A percentile compares a stretch with the other conserved stretches of the same genome.
Conservation (phyloP, 2,888 invertebrate genomes). For the Rhaphigaster nebulosa region DNA sequence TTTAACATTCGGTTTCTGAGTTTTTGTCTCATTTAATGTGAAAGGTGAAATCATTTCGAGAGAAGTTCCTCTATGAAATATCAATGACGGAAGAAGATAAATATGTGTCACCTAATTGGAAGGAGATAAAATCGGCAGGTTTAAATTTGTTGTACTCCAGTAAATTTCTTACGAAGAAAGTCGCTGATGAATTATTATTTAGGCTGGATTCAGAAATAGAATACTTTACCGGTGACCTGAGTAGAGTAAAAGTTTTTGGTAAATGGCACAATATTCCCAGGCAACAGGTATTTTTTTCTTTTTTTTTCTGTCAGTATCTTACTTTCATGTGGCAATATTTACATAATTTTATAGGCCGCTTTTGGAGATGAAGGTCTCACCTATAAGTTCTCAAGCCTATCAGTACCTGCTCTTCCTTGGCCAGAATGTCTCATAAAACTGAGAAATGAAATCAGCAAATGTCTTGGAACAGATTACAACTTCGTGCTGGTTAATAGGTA, state of each 20-base stretch:
- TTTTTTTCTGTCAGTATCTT: not conserved
- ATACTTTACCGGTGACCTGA: conserved; percentile 77
- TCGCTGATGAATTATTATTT: conserved; percentile 71
- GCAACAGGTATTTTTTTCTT: conserved; percentile 71
- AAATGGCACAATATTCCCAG: conserved; percentile 78
- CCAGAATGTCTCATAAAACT: conserved; percentile 71
- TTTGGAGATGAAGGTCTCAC: conserved; percentile 77
- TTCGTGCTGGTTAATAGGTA: conserved; percentile 80
- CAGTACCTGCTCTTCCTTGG: conserved; percentile 78
- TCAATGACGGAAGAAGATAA: not conserved
- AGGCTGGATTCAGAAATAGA: conserved; percentile 73
- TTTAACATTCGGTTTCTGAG: not conserved
- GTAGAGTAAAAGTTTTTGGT: conserved; percentile 76
- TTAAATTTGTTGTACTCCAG: conserved; percentile 74
- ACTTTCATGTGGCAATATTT: not conserved
- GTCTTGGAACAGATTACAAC: conserved; percentile 75
- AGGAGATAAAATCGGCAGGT: conserved; percentile 70
- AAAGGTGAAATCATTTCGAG: not conserved
- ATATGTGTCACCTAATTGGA: conserved; percentile 65
- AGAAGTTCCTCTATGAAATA: not conserved
- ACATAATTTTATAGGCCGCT: conserved; percentile 70
- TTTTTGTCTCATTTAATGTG: not conserved
- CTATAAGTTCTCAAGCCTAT: conserved; percentile 77
- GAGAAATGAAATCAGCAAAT: conserved; percentile 71
- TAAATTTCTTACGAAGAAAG: conserved; percentile 63